Base-by-base conservation (phyloP, 2,888 invertebrate species). In the Chrysina gloriosa region DNA sequence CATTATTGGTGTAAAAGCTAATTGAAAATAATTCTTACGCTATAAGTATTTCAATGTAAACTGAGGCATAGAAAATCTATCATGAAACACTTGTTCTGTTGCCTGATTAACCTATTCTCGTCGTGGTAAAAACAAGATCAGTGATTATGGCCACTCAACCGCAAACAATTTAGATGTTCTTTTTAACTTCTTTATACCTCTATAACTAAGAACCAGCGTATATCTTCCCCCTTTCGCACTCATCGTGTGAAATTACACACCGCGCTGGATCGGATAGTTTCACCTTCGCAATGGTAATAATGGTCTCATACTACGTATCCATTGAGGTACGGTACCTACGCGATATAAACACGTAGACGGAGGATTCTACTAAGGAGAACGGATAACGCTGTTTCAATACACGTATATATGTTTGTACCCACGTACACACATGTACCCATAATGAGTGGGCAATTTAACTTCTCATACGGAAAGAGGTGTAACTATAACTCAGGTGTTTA, bases 401-500 rank as follows among this genome's bases (percentile, higher is more conserved):
- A 31, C 31, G 19, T 19, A 52, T 52, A 52, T 16, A 31, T 31
- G 19, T 50, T 25, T 31, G 52, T 52, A 52, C 65, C 50, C 34
- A 65, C 65, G 47, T 63, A 63, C 63, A 63, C 47, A 63, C 27
- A 48, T 48, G 54, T 65, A 56, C 58, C 47, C 68, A 68, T 67
- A 71, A 68, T 69, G 69, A 71, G 67, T 63, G 48, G 63, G 67
- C 65, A 69, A 69, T 71, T 71, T 70, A 72, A 67, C 72, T 70
- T 70, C 70, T 65, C 65, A 68, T 70, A 71, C 69, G 61, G 70
- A 67, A 68, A 71, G 70, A 72, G 72, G 68, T 71, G 72, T 72
- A 70, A 70, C 73, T 70, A 71, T 70, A 71, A 68, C 67, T 71
- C 68, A 71, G 68, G 67, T 71, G 71, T 73, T 73, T 73, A 72